Conservation (phyloP, 2,888 invertebrate species). For the Pherbina coryleti region DNA sequence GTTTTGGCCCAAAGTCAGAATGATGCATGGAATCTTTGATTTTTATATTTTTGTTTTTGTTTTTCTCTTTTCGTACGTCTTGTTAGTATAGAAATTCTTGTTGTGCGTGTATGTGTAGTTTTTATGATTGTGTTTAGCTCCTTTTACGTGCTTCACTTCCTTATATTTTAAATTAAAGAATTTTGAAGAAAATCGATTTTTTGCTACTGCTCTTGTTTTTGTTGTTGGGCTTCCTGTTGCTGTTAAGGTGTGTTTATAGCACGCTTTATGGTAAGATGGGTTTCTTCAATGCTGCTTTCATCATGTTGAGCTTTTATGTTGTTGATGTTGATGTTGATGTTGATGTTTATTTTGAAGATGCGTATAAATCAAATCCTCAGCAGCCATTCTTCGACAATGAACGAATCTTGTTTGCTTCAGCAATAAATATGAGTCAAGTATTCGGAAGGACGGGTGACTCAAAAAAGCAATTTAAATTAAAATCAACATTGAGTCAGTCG, state of each 20-base stretch:
- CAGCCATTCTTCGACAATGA: neutral
- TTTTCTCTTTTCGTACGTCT: neutral
- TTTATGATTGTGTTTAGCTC: neutral
- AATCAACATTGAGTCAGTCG: neutral
- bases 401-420: neutral
- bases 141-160: neutral
- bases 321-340: constrained; percentile 7
- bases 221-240: neutral
- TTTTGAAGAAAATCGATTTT: constrained; percentile 27
- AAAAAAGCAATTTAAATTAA: constrained; percentile 1
- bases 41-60: neutral
- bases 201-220: constrained; percentile 1
- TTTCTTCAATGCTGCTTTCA: neutral
- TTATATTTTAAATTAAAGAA: neutral
- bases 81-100: too few relatives aligned
- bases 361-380: constrained; percentile 40
- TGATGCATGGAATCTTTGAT: neutral
- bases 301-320: neutral
- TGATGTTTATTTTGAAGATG: constrained; percentile 32
- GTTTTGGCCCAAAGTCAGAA: too few relatives aligned
- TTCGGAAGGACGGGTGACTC: too few relatives aligned
- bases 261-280: neutral
- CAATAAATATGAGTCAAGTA: too few relatives aligned
- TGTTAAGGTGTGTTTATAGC: constrained; percentile 1
- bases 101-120: neutral